Percentiles rank a stretch among this genome's conserved stretches.
Conservation (phyloP, 92 coral and sea anemone species). For the Palythoa heliodiscus region DNA sequence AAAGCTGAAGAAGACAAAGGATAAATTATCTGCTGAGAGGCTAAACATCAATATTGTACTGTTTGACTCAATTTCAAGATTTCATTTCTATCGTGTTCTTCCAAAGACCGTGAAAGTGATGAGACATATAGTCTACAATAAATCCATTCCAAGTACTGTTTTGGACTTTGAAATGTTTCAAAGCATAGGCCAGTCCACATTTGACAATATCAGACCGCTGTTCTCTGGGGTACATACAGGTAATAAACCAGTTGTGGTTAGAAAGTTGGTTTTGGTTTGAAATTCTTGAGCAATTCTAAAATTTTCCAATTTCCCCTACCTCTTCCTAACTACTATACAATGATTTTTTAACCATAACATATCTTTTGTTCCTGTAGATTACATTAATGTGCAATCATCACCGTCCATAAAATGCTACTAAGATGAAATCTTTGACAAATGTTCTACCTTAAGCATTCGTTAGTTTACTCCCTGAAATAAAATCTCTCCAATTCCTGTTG, state of each 20-base stretch:
- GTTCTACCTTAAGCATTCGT: too few species aligned
- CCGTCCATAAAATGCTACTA: too few species aligned
- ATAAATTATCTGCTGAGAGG: neutral
- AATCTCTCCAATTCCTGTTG: too few species aligned
- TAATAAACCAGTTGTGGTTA: neutral
- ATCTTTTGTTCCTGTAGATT: too few species aligned
- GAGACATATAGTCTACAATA: conserved; percentile 57
- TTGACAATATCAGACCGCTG: conserved; percentile 64
- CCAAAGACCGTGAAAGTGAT: conserved; percentile 55
- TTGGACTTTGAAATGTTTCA: conserved; percentile 69
- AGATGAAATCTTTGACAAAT: too few species aligned
- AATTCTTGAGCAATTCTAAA: neutral
- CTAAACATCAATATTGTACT: conserved; percentile 58
- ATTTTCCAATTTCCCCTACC: neutral
- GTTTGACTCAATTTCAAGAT: conserved; percentile 63
- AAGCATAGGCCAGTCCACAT: conserved; percentile 62
- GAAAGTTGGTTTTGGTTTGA: neutral
- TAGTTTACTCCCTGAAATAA: too few species aligned
- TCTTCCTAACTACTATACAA: too few species aligned
- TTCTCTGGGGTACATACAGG: conserved; percentile 67
- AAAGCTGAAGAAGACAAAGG: conserved; percentile 4
- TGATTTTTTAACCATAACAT: too few species aligned
- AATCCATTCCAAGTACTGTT: conserved; percentile 53
- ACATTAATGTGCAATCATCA: too few species aligned
- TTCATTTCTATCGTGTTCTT: conserved; percentile 67